Evolutionary conservation across 1,140 invertebrate genomes (phyloP), one percentile per base, ranked within the genome.

Genomic region (Ganaspis sp.): DNA sequence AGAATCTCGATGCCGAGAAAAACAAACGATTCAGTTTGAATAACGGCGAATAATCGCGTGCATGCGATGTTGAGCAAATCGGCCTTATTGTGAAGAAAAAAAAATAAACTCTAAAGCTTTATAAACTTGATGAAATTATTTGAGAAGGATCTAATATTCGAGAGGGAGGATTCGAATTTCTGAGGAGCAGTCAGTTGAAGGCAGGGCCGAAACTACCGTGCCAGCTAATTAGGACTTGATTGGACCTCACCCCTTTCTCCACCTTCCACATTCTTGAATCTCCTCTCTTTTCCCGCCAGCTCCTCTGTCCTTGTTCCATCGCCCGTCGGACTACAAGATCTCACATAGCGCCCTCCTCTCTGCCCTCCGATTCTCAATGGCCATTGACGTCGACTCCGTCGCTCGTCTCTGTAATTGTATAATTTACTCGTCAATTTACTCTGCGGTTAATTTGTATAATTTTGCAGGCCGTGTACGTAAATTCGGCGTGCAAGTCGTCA

Each of bases 151-250:
- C 54, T 64, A 29, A 64, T 29, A 64, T 34, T 29, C 54, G 21
- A 64, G 54, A 64, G 54, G 54, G 54, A 64, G 54, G 54, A 64
- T 64, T 64, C 54, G 21, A 64, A 64, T 29, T 64, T 64, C 23
- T 15, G 58, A 34, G 58, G n/a, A 15, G 58, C 23, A 26, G 54
- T 19, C 21, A 49, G 45, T 45, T 64, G 12, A 26, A 64, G 53
- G 53, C 53, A 9, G 54, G 21, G 74, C 71, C 75, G 19, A 80
- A 75, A 77, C 77, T 69, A 69, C 64, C 54, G 17, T 77, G 71
- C 81, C 74, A 81, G 80, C 84, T 90, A 90, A 90, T 90, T 90
- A 89, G 81, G 81, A 81, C 84, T 85, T 81, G 87, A 90, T 89
- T 88, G 84, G 78, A 79, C 81, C 77, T 74, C 82, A 74, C 69